Base-by-base conservation (phyloP, 1,140 invertebrate genomes). In the Pemphigus obesinymphae region DNA sequence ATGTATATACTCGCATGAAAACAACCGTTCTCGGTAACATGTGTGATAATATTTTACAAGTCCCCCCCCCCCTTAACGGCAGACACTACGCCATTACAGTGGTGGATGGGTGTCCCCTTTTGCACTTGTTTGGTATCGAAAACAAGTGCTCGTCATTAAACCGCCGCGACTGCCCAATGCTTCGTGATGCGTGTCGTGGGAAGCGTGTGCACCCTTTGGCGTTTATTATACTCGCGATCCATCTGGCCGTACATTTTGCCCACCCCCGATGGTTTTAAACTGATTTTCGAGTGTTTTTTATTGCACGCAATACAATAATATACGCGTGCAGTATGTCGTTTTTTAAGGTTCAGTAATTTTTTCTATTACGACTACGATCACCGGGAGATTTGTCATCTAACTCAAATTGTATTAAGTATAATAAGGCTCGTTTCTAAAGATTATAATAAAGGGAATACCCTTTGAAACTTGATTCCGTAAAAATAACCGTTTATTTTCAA, bases 121-220 rank as follows among this genome's bases (percentile, higher is more conserved):
- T 29, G 55, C 76, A 80, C 76, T 80, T 80, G 76, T 29, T 80
- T 11, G 40, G 13, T 40, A 26, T 53, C 29, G n/a, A 73, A 72
- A 58, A 80, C 76, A 80, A 80, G 76, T 80, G 76, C 76, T 63
- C 76, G 55, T 80, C 76, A 80, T 80, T 80, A 80, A 20, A 80
- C 53, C 26, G 55, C 75, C n/a, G 26, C 43, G 48, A 26, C 3
- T 20, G 10, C 37, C 26, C 26, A 40, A n/a, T 75, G 73, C 34
- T 58, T 61, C 58, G 26, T 31, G 76, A 80, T 80, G 76, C 76
- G 76, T 80, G 76, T 80, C 76, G 76, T 80, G 76, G 55, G 76
- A 80, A 80, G 34, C 50, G 37, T 15, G 11, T 31, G 10, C 45
- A 55, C 75, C 75, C 75, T 58, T 61, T 23, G 13, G 23, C 37